Base-by-base conservation (phyloP, 1,140 invertebrate genomes). In the Lepidurus apus region DNA sequence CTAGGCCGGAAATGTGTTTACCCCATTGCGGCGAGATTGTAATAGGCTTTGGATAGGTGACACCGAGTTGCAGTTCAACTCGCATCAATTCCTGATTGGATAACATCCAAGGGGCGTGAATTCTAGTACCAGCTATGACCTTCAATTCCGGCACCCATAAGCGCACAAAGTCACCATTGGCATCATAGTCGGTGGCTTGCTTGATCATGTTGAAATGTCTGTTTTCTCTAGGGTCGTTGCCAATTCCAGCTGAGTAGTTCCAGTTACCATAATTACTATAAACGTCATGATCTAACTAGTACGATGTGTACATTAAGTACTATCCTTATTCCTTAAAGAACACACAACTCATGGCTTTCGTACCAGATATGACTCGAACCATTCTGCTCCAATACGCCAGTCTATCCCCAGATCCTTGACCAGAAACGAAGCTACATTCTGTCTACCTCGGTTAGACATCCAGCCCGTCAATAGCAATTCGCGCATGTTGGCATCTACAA, bases 211-310 rank as follows among this genome's bases (percentile, higher is more conserved):
- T 87, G 76, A 87, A 87, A 82, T 87, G 86, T 21, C 86, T 81
- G 79, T 87, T 83, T 80, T 86, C 84, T 77, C 86, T 81, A 0
- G 86, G 85, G 80, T 87, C 85, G 82, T 86, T 86, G 0, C 86
- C 86, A 74, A 87, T 83, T 10, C 85, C 86, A 73, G 85, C 85
- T 81, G 83, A 82, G 80, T 87, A 87, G 43, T 85, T 83, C 86
- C 86, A 87, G 82, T 87, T 87, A 34, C 86, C 86, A 83, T 86
- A 87, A 82, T 87, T 87, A 82, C 85, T 86, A 78, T 85, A 86
- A 1, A 86, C 85, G 83, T 87, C 86, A 83, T 86, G 84, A 78
- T 87, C 86, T 74, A 86, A 80, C 53, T 65, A 47, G 83, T 84
- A 77, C 11, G 77, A 80, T 74, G 6, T 42, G 47, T 47, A 79